A percentile compares a stretch with the other conserved stretches of the same genome.
These are phyloP conservation scores for human (Homo sapiens) DNA, from an alignment of 2,113 vertebrate genomes.

Conservation along the genomic window GRCh38 chr6:70962001-70962500, in stretches of 20 bases:
- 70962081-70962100: background rate
- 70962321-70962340: background rate
- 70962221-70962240: background rate
- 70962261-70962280: background rate
- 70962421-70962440: background rate
- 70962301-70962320: background rate
- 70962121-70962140: background rate
- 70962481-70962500: background rate
- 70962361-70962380: background rate
- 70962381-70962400: background rate
- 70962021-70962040: background rate
- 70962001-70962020: background rate
- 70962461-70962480: background rate
- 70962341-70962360: background rate
- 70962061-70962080: background rate
- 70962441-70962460: background rate
- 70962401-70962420: background rate
- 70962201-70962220: too few species aligned
- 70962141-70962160: background rate
- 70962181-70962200: background rate
- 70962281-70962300: background rate
- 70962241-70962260: background rate
- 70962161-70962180: background rate
- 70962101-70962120: background rate
- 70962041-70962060: background rate